These are phyloP conservation scores for Grantiella picta DNA, from an alignment of 2,113 vertebrate genomes.

Conservation along the genomic window DNA sequence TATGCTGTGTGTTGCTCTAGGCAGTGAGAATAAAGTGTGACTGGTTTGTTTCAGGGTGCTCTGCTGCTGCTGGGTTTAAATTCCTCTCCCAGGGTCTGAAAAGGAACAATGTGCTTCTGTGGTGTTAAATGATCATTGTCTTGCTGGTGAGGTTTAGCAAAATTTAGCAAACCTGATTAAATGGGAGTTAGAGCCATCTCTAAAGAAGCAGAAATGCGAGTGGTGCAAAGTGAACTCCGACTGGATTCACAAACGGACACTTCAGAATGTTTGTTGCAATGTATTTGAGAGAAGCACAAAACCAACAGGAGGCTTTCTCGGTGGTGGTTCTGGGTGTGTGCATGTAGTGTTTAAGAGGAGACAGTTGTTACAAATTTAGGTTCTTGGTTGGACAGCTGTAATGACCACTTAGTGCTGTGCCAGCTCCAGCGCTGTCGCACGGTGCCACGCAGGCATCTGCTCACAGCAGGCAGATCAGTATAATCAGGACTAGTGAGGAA, in stretches of 20 bases:
- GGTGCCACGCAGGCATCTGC: constrained; percentile 17
- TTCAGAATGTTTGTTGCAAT: background rate
- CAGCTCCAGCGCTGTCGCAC: rapidly evolving
- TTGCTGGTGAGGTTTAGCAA: background rate
- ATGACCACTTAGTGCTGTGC: background rate
- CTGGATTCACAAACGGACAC: background rate
- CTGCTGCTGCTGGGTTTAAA: background rate
- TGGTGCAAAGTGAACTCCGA: background rate
- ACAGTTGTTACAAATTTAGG: constrained; percentile 3
- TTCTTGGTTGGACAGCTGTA: background rate
- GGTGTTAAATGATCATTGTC: background rate
- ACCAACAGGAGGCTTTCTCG: background rate
- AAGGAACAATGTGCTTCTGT: background rate
- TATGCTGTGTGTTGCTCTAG: background rate
- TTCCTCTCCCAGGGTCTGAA: background rate
- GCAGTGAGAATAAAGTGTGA: background rate
- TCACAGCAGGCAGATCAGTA: background rate
- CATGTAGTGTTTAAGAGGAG: background rate
- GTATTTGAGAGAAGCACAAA: background rate
- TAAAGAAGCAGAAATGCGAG: background rate
- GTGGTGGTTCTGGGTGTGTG: background rate
- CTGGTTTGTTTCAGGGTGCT: background rate
- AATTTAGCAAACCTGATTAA: background rate
- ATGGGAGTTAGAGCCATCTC: background rate
- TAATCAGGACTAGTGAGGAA: background rate